phyloP scores from a whole-genome alignment of 2,888 invertebrate species.

The Pheosia gnoma region DNA sequence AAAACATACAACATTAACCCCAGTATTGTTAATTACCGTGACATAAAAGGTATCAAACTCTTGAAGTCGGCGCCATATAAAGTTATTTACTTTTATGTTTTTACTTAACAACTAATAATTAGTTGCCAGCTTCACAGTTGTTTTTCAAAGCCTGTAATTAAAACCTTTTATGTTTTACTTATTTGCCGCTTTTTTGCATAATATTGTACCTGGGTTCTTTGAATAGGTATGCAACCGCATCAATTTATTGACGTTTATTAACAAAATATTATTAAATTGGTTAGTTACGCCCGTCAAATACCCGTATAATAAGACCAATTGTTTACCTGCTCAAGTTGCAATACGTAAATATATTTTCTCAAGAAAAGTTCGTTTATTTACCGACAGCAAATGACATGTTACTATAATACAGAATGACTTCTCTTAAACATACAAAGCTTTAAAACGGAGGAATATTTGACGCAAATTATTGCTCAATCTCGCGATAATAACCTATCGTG shows the following conservation, averaged over 20 bases:
- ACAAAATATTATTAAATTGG: neutral
- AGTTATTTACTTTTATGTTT: neutral
- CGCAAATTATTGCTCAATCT: neutral
- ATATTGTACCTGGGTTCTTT: neutral
- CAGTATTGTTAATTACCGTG: neutral
- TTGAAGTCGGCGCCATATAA: neutral
- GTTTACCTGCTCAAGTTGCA: too few species aligned
- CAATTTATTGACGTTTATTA: neutral
- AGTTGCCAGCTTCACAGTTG: neutral
- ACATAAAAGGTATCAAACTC: neutral
- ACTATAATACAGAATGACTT: too few species aligned
- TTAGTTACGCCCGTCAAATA: too few species aligned
- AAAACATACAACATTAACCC: neutral
- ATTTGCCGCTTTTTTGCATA: neutral
- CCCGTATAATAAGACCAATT: too few species aligned
- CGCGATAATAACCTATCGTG: conserved; percentile 6
- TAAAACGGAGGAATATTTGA: neutral
- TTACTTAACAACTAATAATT: neutral
- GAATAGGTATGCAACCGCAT: neutral
- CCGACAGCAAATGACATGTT: too few species aligned
- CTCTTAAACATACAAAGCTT: too few species aligned
- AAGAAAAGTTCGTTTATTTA: too few species aligned
- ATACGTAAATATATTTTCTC: too few species aligned
- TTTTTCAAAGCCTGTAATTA: neutral
- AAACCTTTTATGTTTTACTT: neutral